These are phyloP conservation scores for Menura novaehollandiae DNA, from an alignment of 2,113 vertebrate species.

Conservation along the genomic window DNA sequence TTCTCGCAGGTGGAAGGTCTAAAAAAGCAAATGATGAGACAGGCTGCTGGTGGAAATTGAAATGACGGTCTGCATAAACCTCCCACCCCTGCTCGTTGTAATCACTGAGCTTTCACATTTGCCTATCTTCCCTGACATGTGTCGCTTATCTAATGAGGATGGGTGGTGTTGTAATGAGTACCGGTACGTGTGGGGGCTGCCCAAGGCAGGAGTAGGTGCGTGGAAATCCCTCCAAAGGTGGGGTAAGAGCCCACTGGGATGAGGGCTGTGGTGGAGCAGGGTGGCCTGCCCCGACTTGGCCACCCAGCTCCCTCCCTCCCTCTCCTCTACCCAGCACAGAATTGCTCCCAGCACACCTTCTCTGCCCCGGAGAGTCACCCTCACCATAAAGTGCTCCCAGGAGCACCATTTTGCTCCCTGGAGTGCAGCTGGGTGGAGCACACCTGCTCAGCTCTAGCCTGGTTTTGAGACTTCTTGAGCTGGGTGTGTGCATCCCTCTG, in stretches of 20 bases:
- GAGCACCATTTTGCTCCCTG: background rate
- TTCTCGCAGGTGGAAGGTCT: background rate
- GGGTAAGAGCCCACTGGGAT: background rate
- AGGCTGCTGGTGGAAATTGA: background rate
- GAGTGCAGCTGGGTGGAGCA: too few relatives aligned
- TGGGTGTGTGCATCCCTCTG: background rate
- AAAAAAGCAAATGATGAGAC: background rate
- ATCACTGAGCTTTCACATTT: background rate
- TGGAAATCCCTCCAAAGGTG: background rate
- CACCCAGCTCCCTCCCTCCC: background rate
- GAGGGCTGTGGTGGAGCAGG: fast-evolving
- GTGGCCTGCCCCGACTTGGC: fast-evolving
- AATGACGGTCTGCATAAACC: background rate
- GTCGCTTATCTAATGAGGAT: background rate
- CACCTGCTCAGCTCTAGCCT: background rate
- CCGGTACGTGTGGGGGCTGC: fast-evolving
- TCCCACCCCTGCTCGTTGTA: background rate
- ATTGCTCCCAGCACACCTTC: background rate
- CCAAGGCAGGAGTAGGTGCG: background rate
- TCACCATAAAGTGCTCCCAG: background rate
- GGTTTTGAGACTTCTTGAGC: background rate
- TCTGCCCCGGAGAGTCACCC: background rate
- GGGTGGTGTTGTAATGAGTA: background rate
- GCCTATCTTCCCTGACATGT: background rate
- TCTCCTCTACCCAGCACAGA: background rate